Percentiles rank a stretch among this genome's conserved stretches.
Evolutionary conservation across 1,140 invertebrate genomes (phyloP).

Genomic region (Drosophila fuyamai): DNA sequence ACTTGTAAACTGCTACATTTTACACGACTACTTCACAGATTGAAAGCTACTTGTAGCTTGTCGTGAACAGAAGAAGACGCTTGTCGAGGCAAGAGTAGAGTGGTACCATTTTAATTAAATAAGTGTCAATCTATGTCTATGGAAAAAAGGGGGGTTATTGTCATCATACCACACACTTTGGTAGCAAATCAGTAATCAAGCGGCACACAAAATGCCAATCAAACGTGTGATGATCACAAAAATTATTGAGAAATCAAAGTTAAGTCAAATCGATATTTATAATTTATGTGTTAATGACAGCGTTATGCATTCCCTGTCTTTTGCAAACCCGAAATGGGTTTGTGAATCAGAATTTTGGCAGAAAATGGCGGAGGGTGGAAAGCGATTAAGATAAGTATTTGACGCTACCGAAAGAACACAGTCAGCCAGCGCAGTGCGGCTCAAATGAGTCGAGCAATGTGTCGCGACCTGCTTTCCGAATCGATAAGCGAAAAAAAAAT

Average conservation of each 20-base stretch:
- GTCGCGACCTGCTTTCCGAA: slow-evolving; percentile 64
- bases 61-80: too few relatives aligned
- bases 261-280: slow-evolving; percentile 52
- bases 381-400: slow-evolving; percentile 77
- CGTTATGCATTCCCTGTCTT: slow-evolving; percentile 12
- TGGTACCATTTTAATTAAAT: too few relatives aligned
- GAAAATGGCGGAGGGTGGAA: slow-evolving; percentile 26
- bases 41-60: neutral
- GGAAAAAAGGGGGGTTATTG: too few relatives aligned
- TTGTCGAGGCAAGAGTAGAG: too few relatives aligned
- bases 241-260: slow-evolving; percentile 37
- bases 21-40: neutral
- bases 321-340: neutral
- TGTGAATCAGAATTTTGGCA: neutral
- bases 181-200: neutral
- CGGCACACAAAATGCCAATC: neutral
- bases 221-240: neutral
- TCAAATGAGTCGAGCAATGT: slow-evolving; percentile 67
- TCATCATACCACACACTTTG: neutral
- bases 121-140: too few relatives aligned
- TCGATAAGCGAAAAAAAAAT: slow-evolving; percentile 50
- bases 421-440: slow-evolving; percentile 7
- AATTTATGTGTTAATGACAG: slow-evolving; percentile 63
- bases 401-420: slow-evolving; percentile 52
- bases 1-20: neutral